Percentiles rank a stretch among this genome's conserved stretches.
phyloP scores from a whole-genome alignment of 2,797 vertebrate species.

The Brachyrhaphis roseni region DNA sequence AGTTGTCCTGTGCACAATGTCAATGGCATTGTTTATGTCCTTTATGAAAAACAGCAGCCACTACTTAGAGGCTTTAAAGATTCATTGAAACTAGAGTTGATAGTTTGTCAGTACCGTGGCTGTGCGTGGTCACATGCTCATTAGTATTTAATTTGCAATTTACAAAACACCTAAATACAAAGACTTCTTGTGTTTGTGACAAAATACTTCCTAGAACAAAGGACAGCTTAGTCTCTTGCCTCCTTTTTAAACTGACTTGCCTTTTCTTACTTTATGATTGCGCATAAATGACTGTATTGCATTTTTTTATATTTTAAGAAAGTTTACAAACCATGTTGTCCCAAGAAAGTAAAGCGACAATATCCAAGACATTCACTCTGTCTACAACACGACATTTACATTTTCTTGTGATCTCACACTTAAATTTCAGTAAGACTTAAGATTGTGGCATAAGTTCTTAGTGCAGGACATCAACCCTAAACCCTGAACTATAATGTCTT shows the following conservation, averaged over 20 bases:
- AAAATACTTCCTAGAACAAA: background rate
- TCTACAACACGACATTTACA: background rate
- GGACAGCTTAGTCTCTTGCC: background rate
- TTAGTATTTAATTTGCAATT: background rate
- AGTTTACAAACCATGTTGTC: background rate
- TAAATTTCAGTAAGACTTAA: background rate
- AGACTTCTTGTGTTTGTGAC: background rate
- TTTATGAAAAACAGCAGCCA: conserved; percentile 26
- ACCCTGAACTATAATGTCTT: background rate
- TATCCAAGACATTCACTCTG: background rate
- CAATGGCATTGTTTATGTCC: conserved; percentile 35
- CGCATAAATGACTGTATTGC: background rate
- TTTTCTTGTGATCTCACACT: background rate
- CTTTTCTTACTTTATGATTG: background rate
- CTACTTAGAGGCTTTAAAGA: background rate
- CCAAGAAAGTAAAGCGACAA: background rate
- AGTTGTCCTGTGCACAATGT: conserved; percentile 47
- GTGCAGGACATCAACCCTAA: background rate
- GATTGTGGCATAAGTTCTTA: background rate
- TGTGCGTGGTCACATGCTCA: background rate
- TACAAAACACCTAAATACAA: conserved; percentile 2
- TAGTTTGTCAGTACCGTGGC: background rate
- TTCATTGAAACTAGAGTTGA: background rate
- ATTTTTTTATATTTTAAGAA: background rate
- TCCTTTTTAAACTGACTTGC: conserved; percentile 32